Conservation (phyloP, 2,888 invertebrate species). For the Xestia ashworthii region DNA sequence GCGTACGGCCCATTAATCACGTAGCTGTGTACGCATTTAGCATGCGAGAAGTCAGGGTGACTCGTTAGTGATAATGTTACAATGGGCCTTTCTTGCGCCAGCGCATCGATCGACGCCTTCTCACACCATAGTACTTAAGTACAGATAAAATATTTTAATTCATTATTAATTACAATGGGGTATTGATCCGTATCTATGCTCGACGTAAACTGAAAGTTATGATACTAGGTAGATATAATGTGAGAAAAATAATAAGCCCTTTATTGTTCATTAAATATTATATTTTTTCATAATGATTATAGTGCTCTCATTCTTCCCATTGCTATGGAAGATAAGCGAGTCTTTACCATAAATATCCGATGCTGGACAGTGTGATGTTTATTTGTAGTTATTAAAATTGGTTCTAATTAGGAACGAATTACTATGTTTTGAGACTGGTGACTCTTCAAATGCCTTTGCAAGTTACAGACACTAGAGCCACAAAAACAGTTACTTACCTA, state of each 20-base stretch:
- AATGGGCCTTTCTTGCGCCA: slow-evolving; percentile 65
- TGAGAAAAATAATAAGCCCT: slow-evolving; percentile 40
- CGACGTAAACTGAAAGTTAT: slow-evolving; percentile 44
- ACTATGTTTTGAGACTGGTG: background rate
- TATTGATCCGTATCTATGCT: slow-evolving; percentile 54
- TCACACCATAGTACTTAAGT: slow-evolving; percentile 55
- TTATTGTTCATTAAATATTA: slow-evolving; percentile 29
- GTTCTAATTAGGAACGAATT: background rate
- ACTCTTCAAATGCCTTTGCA: background rate
- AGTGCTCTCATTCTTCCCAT: slow-evolving; percentile 19
- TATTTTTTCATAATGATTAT: slow-evolving; percentile 40
- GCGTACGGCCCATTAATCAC: slow-evolving; percentile 71
- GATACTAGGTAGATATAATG: slow-evolving; percentile 5
- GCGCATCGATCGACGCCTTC: slow-evolving; percentile 48
- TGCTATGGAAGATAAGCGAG: slow-evolving; percentile 29
- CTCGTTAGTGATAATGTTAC: slow-evolving; percentile 75
- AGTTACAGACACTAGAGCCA: too few relatives aligned
- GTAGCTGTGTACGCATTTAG: slow-evolving; percentile 73
- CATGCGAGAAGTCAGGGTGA: slow-evolving; percentile 72
- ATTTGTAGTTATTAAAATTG: background rate
- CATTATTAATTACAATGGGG: slow-evolving; percentile 56
- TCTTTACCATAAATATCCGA: slow-evolving; percentile 24
- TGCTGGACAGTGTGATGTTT: background rate
- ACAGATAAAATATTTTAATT: slow-evolving; percentile 62
- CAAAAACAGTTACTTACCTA: too few relatives aligned